Conservation (phyloP, 2,888 invertebrate species). For the Drosophila stalkeri region DNA sequence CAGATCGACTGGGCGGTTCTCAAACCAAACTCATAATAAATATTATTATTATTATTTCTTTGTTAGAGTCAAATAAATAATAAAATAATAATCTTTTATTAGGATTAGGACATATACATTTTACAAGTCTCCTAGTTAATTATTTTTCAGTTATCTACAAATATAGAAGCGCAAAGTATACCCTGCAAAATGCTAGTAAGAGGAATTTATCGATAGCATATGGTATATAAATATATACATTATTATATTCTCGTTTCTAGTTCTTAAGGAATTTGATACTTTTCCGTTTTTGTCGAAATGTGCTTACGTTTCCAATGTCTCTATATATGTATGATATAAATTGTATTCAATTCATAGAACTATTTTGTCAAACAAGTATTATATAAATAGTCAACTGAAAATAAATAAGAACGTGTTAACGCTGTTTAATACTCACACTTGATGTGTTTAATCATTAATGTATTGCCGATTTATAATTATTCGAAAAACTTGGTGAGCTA, state of each 20-base stretch:
- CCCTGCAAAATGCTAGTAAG: background rate
- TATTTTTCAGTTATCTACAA: background rate
- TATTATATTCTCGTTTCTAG: background rate
- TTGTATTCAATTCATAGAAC: background rate
- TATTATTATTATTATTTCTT: no score
- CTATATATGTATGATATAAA: background rate
- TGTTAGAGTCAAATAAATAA: no score
- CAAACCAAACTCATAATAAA: no score
- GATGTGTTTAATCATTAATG: no score
- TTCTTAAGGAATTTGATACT: background rate
- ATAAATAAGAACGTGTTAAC: background rate
- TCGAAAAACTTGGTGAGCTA: no score
- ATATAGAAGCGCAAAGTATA: background rate
- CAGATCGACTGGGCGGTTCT: no score
- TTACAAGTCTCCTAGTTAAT: background rate
- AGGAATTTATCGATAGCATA: background rate
- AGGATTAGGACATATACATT: no score
- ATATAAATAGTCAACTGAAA: background rate
- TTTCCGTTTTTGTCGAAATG: background rate
- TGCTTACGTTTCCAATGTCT: background rate
- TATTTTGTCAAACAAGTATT: background rate
- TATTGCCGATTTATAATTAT: no score
- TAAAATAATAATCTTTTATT: no score
- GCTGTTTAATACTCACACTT: no score
- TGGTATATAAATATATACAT: background rate